Base-by-base conservation (phyloP, 92 coral and sea anemone genomes). In the Metridium senile region DNA sequence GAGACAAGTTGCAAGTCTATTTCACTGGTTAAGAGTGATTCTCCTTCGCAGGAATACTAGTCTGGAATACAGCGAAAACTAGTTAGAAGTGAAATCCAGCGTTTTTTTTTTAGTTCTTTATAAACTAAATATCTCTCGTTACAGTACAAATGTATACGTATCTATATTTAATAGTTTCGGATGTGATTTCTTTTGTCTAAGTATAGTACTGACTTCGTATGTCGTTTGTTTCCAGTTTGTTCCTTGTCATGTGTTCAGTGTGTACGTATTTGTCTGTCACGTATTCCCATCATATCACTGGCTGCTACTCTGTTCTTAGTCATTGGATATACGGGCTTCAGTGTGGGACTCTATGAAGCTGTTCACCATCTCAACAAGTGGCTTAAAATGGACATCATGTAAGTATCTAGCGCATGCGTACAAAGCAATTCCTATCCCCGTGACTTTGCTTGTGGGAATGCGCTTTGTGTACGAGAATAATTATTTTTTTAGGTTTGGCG, bases 361-460 rank as follows among this genome's bases (percentile, higher is more conserved):
- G 90, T 95, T 1, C 66, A 74, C 1, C 74, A 89, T 72, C 87
- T 95, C 56, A 95, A 95, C 80, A 68, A 63, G 57, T 92, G 89
- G 91, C 90, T 95, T 1, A 85, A 92, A 80, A 85, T 95, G 97
- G 95, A 87, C 58, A 80, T 91, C 0, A 74, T 90, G 99, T 95
- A 76, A 88, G 99, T 89, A 66, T 31, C 11, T 22, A 20, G 39
- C 19, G 39, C 43, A 13, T 28, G 69, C 69, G 39, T 39, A 63
- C 32, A n/a, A 22, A 59, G 3, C 13, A 19, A 21, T 10, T 9
- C 21, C 9, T 54, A 4, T 39, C 13, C 8, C 8, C 13, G 13
- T 39, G 49, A 13, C 6, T 39, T 6, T 6, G 13, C 49, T 39
- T 6, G 49, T 4, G 6, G 49, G 49, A 13, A 39, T 4, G 13